A percentile compares a stretch with the other conserved stretches of the same genome.
These are phyloP conservation scores for Hassar affinis DNA, from an alignment of 2,113 vertebrate species.

Conservation along the genomic window DNA sequence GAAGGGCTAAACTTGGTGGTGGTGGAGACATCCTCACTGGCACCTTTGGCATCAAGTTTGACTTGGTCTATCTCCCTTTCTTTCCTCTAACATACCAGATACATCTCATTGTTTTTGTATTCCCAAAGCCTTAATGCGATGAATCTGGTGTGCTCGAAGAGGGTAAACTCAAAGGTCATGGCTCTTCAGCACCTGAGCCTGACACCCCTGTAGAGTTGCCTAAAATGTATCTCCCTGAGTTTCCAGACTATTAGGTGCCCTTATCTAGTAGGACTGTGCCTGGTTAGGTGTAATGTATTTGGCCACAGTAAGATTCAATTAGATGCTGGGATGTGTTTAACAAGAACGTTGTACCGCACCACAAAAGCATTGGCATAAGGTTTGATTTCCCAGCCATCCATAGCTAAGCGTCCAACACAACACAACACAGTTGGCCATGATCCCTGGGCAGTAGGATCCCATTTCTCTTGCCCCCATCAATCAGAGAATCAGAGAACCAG, in stretches of 20 bases:
- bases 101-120: background rate
- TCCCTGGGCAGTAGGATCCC: background rate
- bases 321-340: background rate
- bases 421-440: background rate
- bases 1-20: background rate
- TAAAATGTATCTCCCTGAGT: background rate
- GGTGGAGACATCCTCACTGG: background rate
- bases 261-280: background rate
- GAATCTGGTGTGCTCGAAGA: background rate
- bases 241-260: background rate
- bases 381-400: background rate
- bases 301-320: background rate
- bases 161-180: background rate
- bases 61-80: background rate
- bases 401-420: background rate
- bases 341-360: background rate
- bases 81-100: background rate
- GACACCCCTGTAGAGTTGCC: background rate
- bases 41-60: background rate
- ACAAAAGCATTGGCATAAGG: background rate
- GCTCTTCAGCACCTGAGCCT: background rate
- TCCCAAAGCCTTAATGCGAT: background rate
- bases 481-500: background rate
- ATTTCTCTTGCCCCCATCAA: background rate
- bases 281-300: background rate